A percentile compares a stretch with the other conserved stretches of the same genome.
Conservation (phyloP, 2,113 vertebrate genomes). For the Meriones unguiculatus region DNA sequence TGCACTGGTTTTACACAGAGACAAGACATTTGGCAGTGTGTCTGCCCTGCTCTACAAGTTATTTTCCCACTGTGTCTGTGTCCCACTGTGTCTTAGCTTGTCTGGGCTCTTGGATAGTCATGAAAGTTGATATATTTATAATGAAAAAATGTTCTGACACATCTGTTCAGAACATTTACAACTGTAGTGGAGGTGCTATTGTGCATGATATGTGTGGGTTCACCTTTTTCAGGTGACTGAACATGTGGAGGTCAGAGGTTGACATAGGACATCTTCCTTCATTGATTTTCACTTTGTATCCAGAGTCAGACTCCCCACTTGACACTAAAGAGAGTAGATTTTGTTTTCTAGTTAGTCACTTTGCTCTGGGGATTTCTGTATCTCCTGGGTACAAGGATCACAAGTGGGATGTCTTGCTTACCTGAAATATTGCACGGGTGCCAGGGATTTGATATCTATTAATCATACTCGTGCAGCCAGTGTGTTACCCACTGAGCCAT, state of each 20-base stretch:
- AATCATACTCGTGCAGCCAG: too few relatives aligned
- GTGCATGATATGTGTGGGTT: background rate
- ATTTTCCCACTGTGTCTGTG: background rate
- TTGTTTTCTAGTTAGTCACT: background rate
- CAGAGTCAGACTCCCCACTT: background rate
- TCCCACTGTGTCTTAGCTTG: background rate
- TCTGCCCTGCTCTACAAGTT: background rate
- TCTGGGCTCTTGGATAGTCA: background rate
- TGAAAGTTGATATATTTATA: background rate
- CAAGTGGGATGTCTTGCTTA: background rate
- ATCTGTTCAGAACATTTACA: too few relatives aligned
- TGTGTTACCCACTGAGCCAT: background rate
- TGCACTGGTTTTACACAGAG: background rate
- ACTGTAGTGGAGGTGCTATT: too few relatives aligned
- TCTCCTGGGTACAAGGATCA: background rate
- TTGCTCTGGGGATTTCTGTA: background rate
- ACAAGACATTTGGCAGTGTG: accelerated
- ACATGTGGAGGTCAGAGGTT: background rate
- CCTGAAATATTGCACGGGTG: too few relatives aligned
- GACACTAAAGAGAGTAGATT: background rate
- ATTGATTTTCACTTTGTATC: background rate
- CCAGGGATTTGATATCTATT: background rate
- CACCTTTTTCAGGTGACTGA: background rate
- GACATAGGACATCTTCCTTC: background rate
- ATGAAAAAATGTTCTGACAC: background rate